These are phyloP conservation scores for Acromyrmex echinatior DNA, from an alignment of 1,140 invertebrate species.

Conservation along the genomic window DNA sequence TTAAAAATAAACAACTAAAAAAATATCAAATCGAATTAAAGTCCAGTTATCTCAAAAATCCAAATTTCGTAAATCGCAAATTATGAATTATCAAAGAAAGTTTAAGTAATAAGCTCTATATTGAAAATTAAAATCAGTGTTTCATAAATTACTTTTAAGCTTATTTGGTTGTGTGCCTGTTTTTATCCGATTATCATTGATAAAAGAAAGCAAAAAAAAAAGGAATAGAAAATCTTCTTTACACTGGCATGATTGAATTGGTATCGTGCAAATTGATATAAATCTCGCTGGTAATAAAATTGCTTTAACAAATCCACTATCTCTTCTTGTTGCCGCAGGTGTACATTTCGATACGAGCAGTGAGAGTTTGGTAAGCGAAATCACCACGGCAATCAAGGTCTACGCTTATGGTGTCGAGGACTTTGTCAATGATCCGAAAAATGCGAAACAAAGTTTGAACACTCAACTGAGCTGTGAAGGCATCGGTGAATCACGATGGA, in stretches of 20 bases:
- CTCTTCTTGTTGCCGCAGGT: constrained; percentile 87
- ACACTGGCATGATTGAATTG: background rate
- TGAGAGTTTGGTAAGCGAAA: constrained; percentile 93
- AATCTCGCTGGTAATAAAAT: constrained; percentile 24
- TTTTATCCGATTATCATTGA: background rate
- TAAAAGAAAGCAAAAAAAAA: constrained; percentile 12
- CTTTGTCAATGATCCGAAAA: constrained; percentile 92
- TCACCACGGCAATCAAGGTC: constrained; percentile 95
- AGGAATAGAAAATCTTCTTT: constrained; percentile 23
- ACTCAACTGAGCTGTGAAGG: constrained; percentile 94
- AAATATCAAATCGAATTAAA: background rate
- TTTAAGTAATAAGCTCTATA: constrained; percentile 2
- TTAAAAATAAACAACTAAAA: background rate
- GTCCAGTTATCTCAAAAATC: background rate
- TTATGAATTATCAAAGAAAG: constrained; percentile 7
- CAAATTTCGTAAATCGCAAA: constrained; percentile 27
- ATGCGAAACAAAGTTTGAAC: constrained; percentile 91
- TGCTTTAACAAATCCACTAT: constrained; percentile 20
- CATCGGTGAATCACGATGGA: constrained; percentile 91
- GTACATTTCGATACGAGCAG: constrained; percentile 97
- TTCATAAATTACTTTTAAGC: constrained; percentile 35
- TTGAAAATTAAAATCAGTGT: constrained; percentile 14
- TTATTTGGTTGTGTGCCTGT: background rate
- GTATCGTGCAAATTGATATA: background rate
- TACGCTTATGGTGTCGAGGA: constrained; percentile 96